These are phyloP conservation scores for Drosophila testacea DNA, from an alignment of 2,888 invertebrate species.

Conservation along the genomic window DNA sequence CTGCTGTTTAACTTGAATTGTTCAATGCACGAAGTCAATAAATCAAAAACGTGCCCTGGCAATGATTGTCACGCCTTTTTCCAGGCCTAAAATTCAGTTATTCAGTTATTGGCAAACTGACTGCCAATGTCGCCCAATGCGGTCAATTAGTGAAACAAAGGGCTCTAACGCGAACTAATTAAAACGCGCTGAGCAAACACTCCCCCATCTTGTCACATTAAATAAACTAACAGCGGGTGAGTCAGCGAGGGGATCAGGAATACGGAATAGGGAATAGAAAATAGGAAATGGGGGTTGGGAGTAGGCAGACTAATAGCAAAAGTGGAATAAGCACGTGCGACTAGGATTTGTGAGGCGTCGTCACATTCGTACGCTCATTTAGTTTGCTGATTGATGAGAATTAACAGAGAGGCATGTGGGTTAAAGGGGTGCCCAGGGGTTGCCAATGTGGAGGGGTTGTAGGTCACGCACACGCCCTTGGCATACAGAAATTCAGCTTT, in stretches of 20 bases:
- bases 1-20: slow-evolving; percentile 18
- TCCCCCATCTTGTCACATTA: slow-evolving; percentile 12
- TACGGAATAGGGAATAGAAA: neutral
- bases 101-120: slow-evolving; percentile 16
- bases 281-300: neutral
- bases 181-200: slow-evolving; percentile 69
- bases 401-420: neutral
- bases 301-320: slow-evolving; percentile 15
- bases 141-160: slow-evolving; percentile 77
- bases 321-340: slow-evolving; percentile 63
- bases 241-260: neutral
- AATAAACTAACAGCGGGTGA: slow-evolving; percentile 12
- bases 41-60: slow-evolving; percentile 56
- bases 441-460: slow-evolving; percentile 1
- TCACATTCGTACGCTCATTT: slow-evolving; percentile 57
- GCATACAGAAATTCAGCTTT: slow-evolving; percentile 28
- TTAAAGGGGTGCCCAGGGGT: neutral
- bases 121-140: slow-evolving; percentile 47
- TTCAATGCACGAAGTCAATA: slow-evolving; percentile 56
- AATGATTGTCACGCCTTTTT: slow-evolving; percentile 45
- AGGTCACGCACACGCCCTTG: slow-evolving; percentile 18
- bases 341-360: slow-evolving; percentile 64
- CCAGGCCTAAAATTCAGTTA: slow-evolving; percentile 5
- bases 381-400: slow-evolving; percentile 65
- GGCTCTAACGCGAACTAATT: slow-evolving; percentile 61